A percentile compares a stretch with the other conserved stretches of the same genome.
phyloP scores from a whole-genome alignment of 2,888 invertebrate genomes.

The Helicoverpa assulta region DNA sequence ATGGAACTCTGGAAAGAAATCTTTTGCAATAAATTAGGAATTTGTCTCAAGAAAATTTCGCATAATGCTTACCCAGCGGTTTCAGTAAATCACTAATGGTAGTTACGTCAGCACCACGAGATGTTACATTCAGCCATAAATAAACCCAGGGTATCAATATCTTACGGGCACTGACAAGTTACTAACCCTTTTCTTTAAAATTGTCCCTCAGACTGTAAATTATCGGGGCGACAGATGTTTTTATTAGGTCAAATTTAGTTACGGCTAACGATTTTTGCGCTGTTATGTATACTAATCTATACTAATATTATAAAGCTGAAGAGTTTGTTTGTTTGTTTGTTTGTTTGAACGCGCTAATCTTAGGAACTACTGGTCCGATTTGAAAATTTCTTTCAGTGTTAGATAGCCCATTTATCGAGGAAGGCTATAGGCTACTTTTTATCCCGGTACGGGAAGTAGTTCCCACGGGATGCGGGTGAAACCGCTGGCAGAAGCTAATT shows the following conservation, averaged over 20 bases:
- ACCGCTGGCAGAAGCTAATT: no score
- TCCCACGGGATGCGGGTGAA: no score
- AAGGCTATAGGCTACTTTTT: no score
- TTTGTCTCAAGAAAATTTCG: background rate
- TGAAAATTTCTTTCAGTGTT: no score
- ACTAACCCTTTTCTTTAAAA: slow-evolving; percentile 54
- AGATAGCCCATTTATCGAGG: no score
- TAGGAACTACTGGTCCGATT: no score
- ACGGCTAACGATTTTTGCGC: background rate
- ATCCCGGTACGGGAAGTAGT: no score
- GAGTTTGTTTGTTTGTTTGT: no score
- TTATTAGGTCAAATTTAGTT: background rate
- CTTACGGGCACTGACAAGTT: slow-evolving; percentile 44
- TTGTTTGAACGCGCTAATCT: no score
- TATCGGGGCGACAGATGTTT: background rate
- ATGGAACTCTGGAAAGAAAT: background rate
- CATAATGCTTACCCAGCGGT: slow-evolving; percentile 3
- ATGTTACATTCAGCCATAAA: slow-evolving; percentile 42
- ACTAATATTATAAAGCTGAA: no score
- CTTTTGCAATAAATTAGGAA: background rate
- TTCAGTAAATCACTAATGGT: slow-evolving; percentile 49
- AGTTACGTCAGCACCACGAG: slow-evolving; percentile 44
- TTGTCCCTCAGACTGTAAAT: slow-evolving; percentile 24
- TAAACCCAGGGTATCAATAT: slow-evolving; percentile 53
- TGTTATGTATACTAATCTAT: no score